phyloP scores from a whole-genome alignment of 2,113 vertebrate genomes.

The Tauraco erythrolophus region DNA sequence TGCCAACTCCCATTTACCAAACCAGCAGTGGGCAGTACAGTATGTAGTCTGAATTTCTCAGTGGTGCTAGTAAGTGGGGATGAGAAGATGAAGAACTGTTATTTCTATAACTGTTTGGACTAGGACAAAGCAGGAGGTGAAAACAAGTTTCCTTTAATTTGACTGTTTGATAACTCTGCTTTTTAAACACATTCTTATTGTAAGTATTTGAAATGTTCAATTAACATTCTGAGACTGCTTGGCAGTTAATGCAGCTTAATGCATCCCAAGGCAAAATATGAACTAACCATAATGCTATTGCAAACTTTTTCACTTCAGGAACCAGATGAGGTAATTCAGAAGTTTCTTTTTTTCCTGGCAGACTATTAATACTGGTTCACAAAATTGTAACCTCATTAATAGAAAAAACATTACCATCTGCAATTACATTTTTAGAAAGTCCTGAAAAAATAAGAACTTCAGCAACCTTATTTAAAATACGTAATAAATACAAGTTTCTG shows the following conservation, averaged over 20 bases:
- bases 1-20: slow-evolving; percentile 99
- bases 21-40: slow-evolving; percentile 99
- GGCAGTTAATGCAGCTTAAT: not conserved
- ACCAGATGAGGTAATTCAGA: not conserved
- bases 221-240: not conserved
- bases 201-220: not conserved
- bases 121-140: slow-evolving; percentile 14
- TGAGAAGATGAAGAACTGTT: slow-evolving; percentile 14
- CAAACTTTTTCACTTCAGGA: not conserved
- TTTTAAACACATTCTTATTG: not conserved
- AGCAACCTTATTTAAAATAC: not conserved
- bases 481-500: not conserved
- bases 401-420: not conserved
- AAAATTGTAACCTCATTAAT: not conserved
- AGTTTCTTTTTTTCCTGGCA: not conserved
- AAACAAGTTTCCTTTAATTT: not conserved
- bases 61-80: slow-evolving; percentile 59
- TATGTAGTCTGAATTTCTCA: slow-evolving; percentile 79
- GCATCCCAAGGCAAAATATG: not conserved
- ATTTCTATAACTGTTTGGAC: slow-evolving; percentile 14
- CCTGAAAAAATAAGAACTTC: not conserved
- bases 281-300: not conserved
- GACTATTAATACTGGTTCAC: not conserved
- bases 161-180: not conserved
- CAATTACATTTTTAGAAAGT: not conserved